Evolutionary conservation across 2,113 vertebrate genomes (phyloP).

Genomic region (Stercorarius parasiticus): DNA sequence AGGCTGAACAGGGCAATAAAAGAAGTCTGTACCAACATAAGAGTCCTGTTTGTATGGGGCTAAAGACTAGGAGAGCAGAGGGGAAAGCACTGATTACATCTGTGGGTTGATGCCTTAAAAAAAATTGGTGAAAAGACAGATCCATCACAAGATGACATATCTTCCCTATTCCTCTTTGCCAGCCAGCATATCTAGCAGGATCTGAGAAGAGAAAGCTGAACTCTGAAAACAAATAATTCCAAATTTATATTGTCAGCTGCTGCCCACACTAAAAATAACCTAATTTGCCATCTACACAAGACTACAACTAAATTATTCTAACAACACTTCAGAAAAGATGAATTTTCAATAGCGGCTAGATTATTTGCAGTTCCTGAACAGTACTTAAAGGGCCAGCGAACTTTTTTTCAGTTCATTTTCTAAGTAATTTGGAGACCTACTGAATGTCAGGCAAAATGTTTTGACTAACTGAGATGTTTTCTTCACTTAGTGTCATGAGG

Average conservation of each 20-base stretch:
- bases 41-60: not conserved
- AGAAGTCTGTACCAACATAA: not conserved
- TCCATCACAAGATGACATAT: not conserved
- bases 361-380: not conserved
- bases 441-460: not conserved
- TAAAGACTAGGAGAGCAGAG: not conserved
- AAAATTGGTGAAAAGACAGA: not conserved
- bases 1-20: not conserved
- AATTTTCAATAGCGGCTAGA: not conserved
- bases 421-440: not conserved
- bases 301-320: constrained; percentile 33
- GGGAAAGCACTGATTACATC: not conserved
- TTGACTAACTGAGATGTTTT: not conserved
- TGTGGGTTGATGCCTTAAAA: not conserved
- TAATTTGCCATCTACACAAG: not conserved
- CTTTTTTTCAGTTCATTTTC: not conserved
- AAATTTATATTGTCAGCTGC: constrained; percentile 17
- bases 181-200: not conserved
- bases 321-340: not conserved
- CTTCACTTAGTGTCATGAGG: constrained; percentile 40
- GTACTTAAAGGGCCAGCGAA: not conserved
- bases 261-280: not conserved
- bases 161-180: not conserved
- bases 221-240: constrained; percentile 8
- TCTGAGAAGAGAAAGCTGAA: constrained; percentile 10